Base-by-base conservation (phyloP, 2,113 vertebrate species). In the Psephotus haematonotus region DNA sequence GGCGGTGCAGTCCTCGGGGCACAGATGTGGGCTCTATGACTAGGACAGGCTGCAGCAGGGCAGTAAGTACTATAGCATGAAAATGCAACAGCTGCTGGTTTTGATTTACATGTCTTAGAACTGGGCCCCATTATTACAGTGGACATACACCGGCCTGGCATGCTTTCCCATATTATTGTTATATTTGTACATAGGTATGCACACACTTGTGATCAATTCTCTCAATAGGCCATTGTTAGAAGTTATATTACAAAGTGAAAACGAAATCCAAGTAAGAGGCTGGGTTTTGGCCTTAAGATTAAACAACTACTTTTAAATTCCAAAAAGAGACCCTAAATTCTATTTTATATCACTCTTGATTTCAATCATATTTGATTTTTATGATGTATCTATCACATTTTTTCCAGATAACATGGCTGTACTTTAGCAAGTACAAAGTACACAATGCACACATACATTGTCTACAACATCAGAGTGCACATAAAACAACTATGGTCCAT, bases 81-180 rank as follows among this genome's bases (percentile, higher is more conserved):
- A 83, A 78, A 74, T 6, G 22, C 18, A 78, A 88, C 94, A 93
- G 83, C 91, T 81, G 92, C 41, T 59, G 50, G 64, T 20, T 53
- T 86, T 86, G 63, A 74, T 89, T 86, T 78, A 75, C 62, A 33
- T 53, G 43, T 53, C 65, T 86, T 50, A 82, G 27, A 90, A 50
- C 60, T n/a, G 27, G 18, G 35, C 28, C 39, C 86, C 70, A 37
- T 67, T 55, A 67, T 88, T 29, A 55, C 23, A 75, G 16, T 37
- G 41, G 20, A 67, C 39, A 29, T 39, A 76, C n/a, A 57, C 13
- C 0, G 0, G 28, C 25, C 60, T 47, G 44, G 49, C 41, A 90
- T 2, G 7, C 62, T 79, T 67, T 37, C 37, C 47, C 14, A 5
- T 31, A 23, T n/a, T 72, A 25, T 16, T 46, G 24, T 70, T 57